Base-by-base conservation (phyloP, 2,888 invertebrate genomes). In the Cerceris ruficornis region DNA sequence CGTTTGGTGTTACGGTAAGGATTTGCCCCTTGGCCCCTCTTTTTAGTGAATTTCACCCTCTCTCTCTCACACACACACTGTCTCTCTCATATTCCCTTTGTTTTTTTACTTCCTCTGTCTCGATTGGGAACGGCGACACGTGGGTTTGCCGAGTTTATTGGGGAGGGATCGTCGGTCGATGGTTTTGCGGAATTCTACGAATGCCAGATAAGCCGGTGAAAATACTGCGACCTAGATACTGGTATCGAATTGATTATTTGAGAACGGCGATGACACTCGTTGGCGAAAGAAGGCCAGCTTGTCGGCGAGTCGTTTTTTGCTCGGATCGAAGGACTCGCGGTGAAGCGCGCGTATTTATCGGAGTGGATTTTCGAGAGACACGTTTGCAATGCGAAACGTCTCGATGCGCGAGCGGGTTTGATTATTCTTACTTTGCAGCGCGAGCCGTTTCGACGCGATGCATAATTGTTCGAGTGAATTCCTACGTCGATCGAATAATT, bases 151-250 rank as follows among this genome's bases (percentile, higher is more conserved):
- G 49, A 9, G 49, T 9, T 9, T 9, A 49, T 49, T 13, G 49
- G 9, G 11, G 58, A 17, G 14, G 9, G 13, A 7, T 7, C 28
- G 28, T 28, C 28, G 66, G 17, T 11, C n/a, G 14, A 54, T 17
- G 49, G 69, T 50, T 57, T 39, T 7, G 50, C n/a, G 42, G 61
- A 59, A 50, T 41, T 57, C 62, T 17, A 42, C 11, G 57, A 55
- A 62, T 17, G 42, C 11, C 49, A 49, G 61, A 69, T 69, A 61
- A 61, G 61, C 13, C 55, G 14, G 60, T 46, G 60, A 61, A 62
- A 70, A 62, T 46, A 70, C 62, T 28, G 17, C 69, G 69, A 70
- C 69, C 69, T 42, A 70, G 69, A 61, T 70, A 14, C 42, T 42
- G 13, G 28, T 69, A 62, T 70, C 62, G 39, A 14, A 58, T 41